These are phyloP conservation scores for Myopa testacea DNA, from an alignment of 2,888 invertebrate species.

Conservation along the genomic window DNA sequence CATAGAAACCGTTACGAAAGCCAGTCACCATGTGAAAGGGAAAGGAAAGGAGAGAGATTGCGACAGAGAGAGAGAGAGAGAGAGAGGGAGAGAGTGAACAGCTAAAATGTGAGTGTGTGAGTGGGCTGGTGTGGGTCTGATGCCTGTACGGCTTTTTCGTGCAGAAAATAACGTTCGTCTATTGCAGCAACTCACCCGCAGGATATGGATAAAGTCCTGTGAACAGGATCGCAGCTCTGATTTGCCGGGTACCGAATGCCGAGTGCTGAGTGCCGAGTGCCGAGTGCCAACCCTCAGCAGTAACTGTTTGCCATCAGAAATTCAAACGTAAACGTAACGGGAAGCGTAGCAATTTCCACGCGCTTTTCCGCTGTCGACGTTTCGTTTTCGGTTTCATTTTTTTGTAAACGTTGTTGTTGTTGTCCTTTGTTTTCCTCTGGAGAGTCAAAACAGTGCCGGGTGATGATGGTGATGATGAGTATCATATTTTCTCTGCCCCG, in stretches of 20 bases:
- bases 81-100: not conserved
- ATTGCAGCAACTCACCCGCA: not conserved
- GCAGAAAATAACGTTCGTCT: not conserved
- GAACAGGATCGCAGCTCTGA: not conserved
- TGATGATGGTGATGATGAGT: too few species aligned
- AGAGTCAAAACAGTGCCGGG: too few species aligned
- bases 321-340: not conserved
- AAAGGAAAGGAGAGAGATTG: not conserved
- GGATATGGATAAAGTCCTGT: conserved; percentile 17
- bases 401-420: not conserved
- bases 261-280: not conserved
- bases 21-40: not conserved
- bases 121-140: not conserved
- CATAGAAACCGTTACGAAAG: not conserved
- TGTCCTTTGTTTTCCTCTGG: not conserved
- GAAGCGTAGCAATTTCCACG: conserved; percentile 13
- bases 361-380: not conserved
- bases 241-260: not conserved
- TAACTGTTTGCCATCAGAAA: not conserved
- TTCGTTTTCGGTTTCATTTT: conserved; percentile 8
- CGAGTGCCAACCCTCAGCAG: not conserved
- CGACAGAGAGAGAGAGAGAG: not conserved
- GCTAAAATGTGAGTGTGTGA: not conserved
- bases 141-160: not conserved
- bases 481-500: too few species aligned